A percentile compares a stretch with the other conserved stretches of the same genome.
These are phyloP conservation scores for Molossus molossus DNA, from an alignment of 2,797 vertebrate genomes.

Conservation along the genomic window DNA sequence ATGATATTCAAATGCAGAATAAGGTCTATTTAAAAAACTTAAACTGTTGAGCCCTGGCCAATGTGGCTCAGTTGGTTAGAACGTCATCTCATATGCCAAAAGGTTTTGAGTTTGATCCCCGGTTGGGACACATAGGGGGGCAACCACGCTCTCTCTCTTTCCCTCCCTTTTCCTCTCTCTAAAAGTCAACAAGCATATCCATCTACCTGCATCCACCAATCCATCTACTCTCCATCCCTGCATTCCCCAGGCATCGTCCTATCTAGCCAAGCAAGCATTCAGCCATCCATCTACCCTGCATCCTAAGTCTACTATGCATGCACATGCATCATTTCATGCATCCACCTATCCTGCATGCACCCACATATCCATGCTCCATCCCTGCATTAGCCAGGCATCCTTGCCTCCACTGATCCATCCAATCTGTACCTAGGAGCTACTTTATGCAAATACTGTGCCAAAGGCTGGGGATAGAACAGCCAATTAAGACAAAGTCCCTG, in stretches of 20 bases:
- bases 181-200: not conserved
- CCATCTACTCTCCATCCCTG: not conserved
- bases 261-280: not conserved
- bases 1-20: conserved; percentile 43
- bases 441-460: not conserved
- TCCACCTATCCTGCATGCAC: not conserved
- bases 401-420: not conserved
- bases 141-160: not conserved
- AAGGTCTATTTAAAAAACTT: not conserved
- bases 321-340: not conserved
- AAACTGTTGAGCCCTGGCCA: not conserved
- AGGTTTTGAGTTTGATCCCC: not conserved
- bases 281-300: not conserved
- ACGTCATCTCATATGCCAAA: not conserved
- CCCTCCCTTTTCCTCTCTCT: not conserved
- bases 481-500: not conserved
- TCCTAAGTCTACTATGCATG: not conserved
- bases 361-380: not conserved
- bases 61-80: not conserved
- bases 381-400: not conserved
- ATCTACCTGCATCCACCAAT: not conserved
- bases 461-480: not conserved
- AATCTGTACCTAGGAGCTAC: not conserved
- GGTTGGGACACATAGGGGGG: not conserved
- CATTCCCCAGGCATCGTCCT: not conserved